Base-by-base conservation (phyloP, 2,113 vertebrate genomes). In the Eira barbara region DNA sequence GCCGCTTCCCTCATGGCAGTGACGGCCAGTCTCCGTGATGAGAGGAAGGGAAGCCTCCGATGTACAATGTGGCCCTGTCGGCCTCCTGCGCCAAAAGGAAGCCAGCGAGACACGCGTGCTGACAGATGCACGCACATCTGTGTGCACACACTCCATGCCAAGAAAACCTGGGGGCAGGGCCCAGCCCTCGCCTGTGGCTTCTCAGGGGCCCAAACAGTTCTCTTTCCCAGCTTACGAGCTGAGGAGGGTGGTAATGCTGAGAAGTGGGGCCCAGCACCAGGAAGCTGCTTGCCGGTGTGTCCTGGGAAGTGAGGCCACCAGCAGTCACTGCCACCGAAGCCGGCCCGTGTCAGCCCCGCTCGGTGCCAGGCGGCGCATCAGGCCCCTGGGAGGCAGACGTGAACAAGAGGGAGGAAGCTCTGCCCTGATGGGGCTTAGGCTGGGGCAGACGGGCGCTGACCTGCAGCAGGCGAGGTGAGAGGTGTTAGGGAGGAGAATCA, bases 91-190 rank as follows among this genome's bases (percentile, higher is more conserved):
- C 52, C 0, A 15, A 49, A 52, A 27, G 49, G 18, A 55, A 59
- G 59, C 23, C 14, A 2, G 20, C 8, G 4, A 47, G 18, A n/a
- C 67, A 15, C 29, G 6, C n/a, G 14, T 12, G 15, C 12, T 4
- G 3, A 31, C 0, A 0, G 42, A 55, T 6, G 20, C 34, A 49
- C 6, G 1, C 1, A 13, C 59, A 2, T 18, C 23, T 3, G 0
- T 25, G 9, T 25, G 6, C 36, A n/a, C 42, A 49, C 25, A 15
- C n/a, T 55, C 9, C 9, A 0, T 42, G 39, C 3, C 0, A 59
- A 31, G 47, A 23, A 34, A n/a, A 42, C 12, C 29, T 0, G 2
- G 11, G 20, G 25, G 36, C 73, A 29, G 21, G 59, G 42, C 36
- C 73, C 49, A 47, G 71, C 8, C 69, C 76, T 76, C 69, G 6